Evolutionary conservation across 2,888 invertebrate genomes (phyloP), one percentile per base, ranked within the genome.

Genomic region (Cheilosia urbana): DNA sequence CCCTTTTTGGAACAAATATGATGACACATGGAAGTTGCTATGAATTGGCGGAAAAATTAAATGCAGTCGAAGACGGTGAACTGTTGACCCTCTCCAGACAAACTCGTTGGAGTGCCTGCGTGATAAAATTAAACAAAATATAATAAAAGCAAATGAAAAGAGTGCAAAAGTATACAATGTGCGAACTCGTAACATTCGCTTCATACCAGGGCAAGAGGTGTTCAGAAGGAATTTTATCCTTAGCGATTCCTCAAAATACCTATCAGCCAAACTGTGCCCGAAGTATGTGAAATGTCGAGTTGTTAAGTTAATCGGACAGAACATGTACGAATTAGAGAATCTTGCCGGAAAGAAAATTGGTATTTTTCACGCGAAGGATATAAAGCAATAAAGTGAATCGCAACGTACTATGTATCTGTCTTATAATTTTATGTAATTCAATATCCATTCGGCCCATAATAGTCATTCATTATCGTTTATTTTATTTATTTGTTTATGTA

Each of bases 1-100:
- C 65, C 0, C 42, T 85, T 27, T 82, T 85, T 9, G 82, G 84
- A 0, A 21, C 19, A 4, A 60, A 75, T 15, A 84, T 81, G 84
- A 69, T 71, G 15, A 76, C 62, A 6, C 68, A 68, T 34, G 34
- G 34, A 34, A 11, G 37, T 79, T 69, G 51, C n/a, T 53, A 19
- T 37, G 34, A 34, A 17, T 9, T 19, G 9, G 30, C 55, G 1
- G 11, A 37, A 34, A 53, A 13, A 15, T 11, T 55, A 19, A 42
- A 55, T 13, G 21, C 27, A 3, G 27, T 42, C 1, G 42, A 27
- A n/a, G 68, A 60, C 40, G n/a, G 34, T 3, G 68, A 69, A 27
- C 30, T 69, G 4, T 45, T 47, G 15, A 68, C 27, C 9, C 68
- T 68, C 11, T 17, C 68, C 24, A 34, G 34, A 34, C 34, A 34